These are phyloP conservation scores for Tolypeutes matacus DNA, from an alignment of 2,797 vertebrate species.

Conservation along the genomic window DNA sequence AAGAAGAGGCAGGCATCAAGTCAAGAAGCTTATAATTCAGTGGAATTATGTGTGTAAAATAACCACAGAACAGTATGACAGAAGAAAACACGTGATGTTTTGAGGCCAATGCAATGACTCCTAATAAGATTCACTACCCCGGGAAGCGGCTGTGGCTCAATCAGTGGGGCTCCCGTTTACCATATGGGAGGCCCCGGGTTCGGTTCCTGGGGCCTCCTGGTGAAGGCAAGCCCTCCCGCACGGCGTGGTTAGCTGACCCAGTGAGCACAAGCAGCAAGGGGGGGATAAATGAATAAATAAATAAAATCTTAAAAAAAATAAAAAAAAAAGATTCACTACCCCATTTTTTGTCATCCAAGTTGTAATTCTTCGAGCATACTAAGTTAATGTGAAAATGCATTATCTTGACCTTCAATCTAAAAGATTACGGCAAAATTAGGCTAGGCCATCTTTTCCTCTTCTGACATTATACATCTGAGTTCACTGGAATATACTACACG, in stretches of 20 bases:
- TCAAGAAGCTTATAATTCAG: background rate
- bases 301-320: too few species aligned
- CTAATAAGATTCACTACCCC: too few species aligned
- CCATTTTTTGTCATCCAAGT: background rate
- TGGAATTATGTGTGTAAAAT: too few species aligned
- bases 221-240: too few species aligned
- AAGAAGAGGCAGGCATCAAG: background rate
- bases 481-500: slow-evolving; percentile 71
- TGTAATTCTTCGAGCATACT: background rate
- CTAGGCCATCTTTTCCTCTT: slow-evolving; percentile 70
- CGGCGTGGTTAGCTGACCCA: too few species aligned
- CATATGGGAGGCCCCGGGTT: too few species aligned
- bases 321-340: background rate
- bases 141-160: too few species aligned
- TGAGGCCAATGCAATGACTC: background rate
- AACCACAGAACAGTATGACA: background rate
- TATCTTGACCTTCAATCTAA: slow-evolving; percentile 65
- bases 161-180: too few species aligned
- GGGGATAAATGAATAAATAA: too few species aligned
- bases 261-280: too few species aligned
- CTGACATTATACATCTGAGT: slow-evolving; percentile 76
- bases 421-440: slow-evolving; percentile 66
- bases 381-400: slow-evolving; percentile 66
- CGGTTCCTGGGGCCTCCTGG: too few species aligned
- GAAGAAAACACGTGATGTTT: background rate